phyloP scores from a whole-genome alignment of 2,888 invertebrate genomes.

The Latrodectus hesperus region DNA sequence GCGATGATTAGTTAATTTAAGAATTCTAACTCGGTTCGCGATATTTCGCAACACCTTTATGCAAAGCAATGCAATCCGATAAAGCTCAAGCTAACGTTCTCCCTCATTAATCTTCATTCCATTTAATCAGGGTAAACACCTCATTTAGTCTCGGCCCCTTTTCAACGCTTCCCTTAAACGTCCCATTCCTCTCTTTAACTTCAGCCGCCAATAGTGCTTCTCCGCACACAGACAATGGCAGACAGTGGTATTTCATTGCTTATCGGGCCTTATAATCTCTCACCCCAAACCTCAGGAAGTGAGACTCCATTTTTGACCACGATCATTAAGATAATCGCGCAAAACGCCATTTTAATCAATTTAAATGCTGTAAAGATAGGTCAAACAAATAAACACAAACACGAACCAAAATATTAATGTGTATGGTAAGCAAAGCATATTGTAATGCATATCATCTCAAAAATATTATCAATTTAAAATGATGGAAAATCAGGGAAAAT shows the following conservation, averaged over 20 bases:
- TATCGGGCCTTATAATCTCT: slow-evolving; percentile 52
- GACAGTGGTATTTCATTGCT: slow-evolving; percentile 45
- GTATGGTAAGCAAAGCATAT: too few species aligned
- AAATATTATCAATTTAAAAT: too few species aligned
- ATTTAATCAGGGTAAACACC: slow-evolving; percentile 64
- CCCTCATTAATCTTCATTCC: slow-evolving; percentile 64
- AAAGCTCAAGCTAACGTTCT: not conserved
- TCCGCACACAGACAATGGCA: slow-evolving; percentile 28
- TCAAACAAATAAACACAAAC: too few species aligned
- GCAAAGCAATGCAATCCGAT: slow-evolving; percentile 3
- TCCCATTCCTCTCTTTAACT: not conserved
- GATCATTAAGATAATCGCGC: not conserved
- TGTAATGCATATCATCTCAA: too few species aligned
- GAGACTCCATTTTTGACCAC: slow-evolving; percentile 32
- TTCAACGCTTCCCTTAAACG: not conserved
- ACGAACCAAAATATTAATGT: too few species aligned
- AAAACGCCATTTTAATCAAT: too few species aligned
- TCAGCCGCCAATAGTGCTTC: slow-evolving; percentile 6
- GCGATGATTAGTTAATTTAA: too few species aligned
- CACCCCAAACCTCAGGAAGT: not conserved
- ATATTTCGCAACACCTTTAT: not conserved
- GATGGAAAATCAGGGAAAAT: too few species aligned
- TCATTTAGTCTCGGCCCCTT: slow-evolving; percentile 22
- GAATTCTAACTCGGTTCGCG: not conserved
- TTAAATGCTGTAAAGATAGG: too few species aligned